phyloP scores from a whole-genome alignment of 2,797 vertebrate species.

The Delichon dasypus region DNA sequence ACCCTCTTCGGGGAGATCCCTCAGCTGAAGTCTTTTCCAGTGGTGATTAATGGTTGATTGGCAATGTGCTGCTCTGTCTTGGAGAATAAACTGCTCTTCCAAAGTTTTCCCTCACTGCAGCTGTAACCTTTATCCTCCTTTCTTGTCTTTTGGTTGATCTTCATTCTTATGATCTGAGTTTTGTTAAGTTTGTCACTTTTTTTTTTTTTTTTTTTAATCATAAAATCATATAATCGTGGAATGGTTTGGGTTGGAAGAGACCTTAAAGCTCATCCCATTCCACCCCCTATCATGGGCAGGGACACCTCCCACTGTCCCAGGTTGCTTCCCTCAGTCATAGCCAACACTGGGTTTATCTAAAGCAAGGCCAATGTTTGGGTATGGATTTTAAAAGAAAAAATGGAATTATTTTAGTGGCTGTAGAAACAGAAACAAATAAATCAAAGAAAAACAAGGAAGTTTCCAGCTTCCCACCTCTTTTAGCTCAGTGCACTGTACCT shows the following conservation, averaged over 20 bases:
- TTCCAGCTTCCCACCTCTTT: not conserved
- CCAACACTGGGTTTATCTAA: rapidly evolving
- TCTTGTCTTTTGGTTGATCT: not conserved
- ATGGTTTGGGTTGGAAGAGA: not conserved
- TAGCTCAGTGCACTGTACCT: not conserved
- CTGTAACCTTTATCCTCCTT: not conserved
- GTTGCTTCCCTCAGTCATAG: rapidly evolving
- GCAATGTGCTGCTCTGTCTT: not conserved
- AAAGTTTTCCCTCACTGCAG: not conserved
- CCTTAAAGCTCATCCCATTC: not conserved
- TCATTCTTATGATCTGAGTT: not conserved
- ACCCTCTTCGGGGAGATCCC: not conserved
- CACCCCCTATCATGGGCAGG: not conserved
- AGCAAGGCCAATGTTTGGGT: not conserved
- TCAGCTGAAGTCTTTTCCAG: not conserved
- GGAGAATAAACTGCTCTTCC: not conserved
- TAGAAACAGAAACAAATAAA: not conserved
- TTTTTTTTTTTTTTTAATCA: not conserved
- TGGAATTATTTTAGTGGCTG: not conserved
- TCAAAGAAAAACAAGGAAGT: rapidly evolving
- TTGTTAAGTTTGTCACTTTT: not conserved
- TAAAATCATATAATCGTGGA: not conserved
- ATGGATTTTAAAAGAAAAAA: not conserved
- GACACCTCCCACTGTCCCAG: not conserved
- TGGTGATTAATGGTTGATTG: not conserved